Conservation (phyloP, 2,888 invertebrate species). For the Mantis religiosa region DNA sequence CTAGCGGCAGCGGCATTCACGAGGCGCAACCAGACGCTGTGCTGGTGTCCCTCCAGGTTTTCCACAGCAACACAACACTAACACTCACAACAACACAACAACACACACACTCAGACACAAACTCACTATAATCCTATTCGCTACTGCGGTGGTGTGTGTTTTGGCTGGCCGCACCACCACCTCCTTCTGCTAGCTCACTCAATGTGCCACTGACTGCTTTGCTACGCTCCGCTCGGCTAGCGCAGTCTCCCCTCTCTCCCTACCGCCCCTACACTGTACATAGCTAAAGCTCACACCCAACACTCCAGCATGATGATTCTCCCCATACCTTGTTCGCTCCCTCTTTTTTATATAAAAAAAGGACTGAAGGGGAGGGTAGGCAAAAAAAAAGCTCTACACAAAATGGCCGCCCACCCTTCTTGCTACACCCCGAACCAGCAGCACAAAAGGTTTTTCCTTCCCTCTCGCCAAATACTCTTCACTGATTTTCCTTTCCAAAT, state of each 20-base stretch:
- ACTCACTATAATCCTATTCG: neutral
- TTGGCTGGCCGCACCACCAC: neutral
- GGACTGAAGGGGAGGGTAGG: neutral
- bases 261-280: neutral
- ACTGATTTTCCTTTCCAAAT: slow-evolving; percentile 40
- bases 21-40: slow-evolving; percentile 8
- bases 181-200: neutral
- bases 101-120: neutral
- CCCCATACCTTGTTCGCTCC: slow-evolving; percentile 21
- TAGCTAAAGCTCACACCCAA: slow-evolving; percentile 20
- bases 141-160: neutral
- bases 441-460: slow-evolving; percentile 31
- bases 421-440: slow-evolving; percentile 13
- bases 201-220: neutral
- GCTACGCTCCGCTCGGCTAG: slow-evolving; percentile 13
- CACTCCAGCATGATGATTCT: slow-evolving; percentile 18
- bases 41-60: slow-evolving; percentile 12
- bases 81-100: too few relatives aligned
- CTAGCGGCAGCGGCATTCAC: neutral
- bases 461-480: slow-evolving; percentile 36
- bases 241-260: slow-evolving; percentile 12
- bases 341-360: neutral
- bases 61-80: neutral
- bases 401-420: slow-evolving; percentile 32
- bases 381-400: slow-evolving; percentile 21